Percentiles rank a stretch among this genome's conserved stretches.
phyloP scores from a whole-genome alignment of 2,888 invertebrate genomes.

The Cetonia aurata region DNA sequence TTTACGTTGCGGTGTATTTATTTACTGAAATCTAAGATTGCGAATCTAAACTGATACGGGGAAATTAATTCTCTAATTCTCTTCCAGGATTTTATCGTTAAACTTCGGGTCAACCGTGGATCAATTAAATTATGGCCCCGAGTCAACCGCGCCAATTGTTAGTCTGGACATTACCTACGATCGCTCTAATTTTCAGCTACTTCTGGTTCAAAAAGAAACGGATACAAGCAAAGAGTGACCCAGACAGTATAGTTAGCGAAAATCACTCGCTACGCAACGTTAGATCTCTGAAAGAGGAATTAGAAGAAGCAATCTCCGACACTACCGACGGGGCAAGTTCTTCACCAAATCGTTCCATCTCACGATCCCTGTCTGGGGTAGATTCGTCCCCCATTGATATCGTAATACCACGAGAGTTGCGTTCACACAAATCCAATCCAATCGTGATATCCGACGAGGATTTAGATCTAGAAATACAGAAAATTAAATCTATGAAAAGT shows the following conservation, averaged over 20 bases:
- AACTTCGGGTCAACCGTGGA: constrained; percentile 78
- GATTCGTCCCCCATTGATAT: constrained; percentile 80
- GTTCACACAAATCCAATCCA: constrained; percentile 66
- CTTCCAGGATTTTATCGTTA: constrained; percentile 66
- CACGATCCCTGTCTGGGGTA: constrained; percentile 68
- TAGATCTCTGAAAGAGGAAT: constrained; percentile 65
- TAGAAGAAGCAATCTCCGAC: constrained; percentile 62
- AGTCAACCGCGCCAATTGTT: constrained; percentile 77
- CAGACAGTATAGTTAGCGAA: constrained; percentile 54
- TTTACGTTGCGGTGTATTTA: no score
- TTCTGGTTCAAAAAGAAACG: constrained; percentile 88
- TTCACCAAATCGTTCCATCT: constrained; percentile 58
- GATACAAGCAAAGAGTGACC: constrained; percentile 80
- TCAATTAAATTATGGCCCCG: constrained; percentile 79
- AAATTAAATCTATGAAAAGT: constrained; percentile 70
- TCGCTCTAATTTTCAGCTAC: constrained; percentile 83
- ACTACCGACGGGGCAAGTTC: constrained; percentile 24
- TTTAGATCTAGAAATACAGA: constrained; percentile 77
- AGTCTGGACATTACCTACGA: constrained; percentile 83
- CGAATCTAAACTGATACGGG: no score
- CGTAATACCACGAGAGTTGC: constrained; percentile 62
- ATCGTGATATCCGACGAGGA: constrained; percentile 75
- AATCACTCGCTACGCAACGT: constrained; percentile 18
- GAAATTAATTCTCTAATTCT: constrained; percentile 33
- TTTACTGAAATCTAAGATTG: no score